A percentile compares a stretch with the other conserved stretches of the same genome.
phyloP scores from a whole-genome alignment of 2,113 vertebrate species.

The Thalassoma bifasciatum region DNA sequence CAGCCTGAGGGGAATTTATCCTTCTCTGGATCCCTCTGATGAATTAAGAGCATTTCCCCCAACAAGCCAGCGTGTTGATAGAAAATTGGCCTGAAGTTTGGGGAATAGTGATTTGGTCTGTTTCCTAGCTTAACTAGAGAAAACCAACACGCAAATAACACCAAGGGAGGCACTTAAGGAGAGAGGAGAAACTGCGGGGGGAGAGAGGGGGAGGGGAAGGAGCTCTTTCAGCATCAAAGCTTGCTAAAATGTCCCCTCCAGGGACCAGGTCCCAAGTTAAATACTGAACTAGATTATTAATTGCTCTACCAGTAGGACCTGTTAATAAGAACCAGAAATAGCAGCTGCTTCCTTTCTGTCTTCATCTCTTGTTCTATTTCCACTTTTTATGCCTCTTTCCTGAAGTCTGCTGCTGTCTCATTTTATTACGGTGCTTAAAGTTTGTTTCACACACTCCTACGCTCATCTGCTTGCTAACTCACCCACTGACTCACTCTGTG shows the following conservation, averaged over 20 bases:
- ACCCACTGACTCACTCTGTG: not conserved
- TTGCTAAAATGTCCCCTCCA: conserved; percentile 76
- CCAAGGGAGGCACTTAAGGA: conserved; percentile 79
- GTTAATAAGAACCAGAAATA: conserved; percentile 83
- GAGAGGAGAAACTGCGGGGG: conserved; percentile 42
- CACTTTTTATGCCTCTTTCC: conserved; percentile 6
- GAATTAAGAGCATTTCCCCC: conserved; percentile 76
- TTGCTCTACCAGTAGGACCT: conserved; percentile 81
- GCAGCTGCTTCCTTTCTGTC: conserved; percentile 51
- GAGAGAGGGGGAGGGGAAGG: conserved; percentile 22
- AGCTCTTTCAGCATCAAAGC: conserved; percentile 81
- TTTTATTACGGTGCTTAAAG: conserved; percentile 5
- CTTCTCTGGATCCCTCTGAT: conserved; percentile 61
- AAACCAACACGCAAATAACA: conserved; percentile 82
- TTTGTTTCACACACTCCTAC: conserved; percentile 9
- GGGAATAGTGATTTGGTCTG: conserved; percentile 82
- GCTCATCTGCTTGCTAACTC: not conserved
- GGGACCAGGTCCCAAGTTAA: conserved; percentile 82
- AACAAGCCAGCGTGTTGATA: conserved; percentile 56
- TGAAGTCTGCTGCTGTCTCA: conserved; percentile 2
- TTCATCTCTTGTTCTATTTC: conserved; percentile 56
- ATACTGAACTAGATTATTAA: conserved; percentile 84
- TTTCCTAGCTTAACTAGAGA: conserved; percentile 79
- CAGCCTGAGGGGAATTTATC: conserved; percentile 66
- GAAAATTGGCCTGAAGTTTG: conserved; percentile 80